Evolutionary conservation across 2,888 invertebrate species (phyloP).

Genomic region (Patella depressa): DNA sequence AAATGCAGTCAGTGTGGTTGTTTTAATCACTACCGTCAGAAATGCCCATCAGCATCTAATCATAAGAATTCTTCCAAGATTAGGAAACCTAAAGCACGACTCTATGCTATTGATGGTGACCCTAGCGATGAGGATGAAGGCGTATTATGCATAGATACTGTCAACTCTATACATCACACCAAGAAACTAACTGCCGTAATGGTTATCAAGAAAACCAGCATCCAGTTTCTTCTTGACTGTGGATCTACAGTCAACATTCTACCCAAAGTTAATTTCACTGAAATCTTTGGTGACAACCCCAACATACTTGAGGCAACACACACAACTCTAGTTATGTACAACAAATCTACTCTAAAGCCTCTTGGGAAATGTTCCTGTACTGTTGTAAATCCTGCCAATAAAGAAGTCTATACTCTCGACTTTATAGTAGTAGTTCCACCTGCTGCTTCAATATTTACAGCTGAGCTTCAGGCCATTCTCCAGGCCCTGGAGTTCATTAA

Average conservation of each 20-base stretch:
- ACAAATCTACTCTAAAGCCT: not conserved
- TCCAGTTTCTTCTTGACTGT: not conserved
- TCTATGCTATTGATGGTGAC: too few species aligned
- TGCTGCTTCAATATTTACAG: too few species aligned
- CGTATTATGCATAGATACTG: not conserved
- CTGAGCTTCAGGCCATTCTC: too few species aligned
- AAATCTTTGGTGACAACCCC: too few species aligned
- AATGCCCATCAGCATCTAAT: not conserved
- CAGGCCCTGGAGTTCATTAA: too few species aligned
- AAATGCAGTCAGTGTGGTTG: constrained; percentile 28
- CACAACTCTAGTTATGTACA: not conserved
- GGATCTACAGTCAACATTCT: not conserved
- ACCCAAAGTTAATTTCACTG: too few species aligned
- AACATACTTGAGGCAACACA: too few species aligned
- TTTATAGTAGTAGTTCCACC: not conserved
- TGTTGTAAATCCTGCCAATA: not conserved
- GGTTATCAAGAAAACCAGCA: not conserved
- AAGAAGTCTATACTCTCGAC: not conserved
- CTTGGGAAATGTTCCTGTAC: not conserved
- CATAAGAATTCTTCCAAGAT: not conserved
- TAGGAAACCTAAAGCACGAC: too few species aligned
- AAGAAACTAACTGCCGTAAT: not conserved
- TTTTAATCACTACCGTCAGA: not conserved
- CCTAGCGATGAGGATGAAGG: not conserved
- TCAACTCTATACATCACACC: not conserved